Conservation (phyloP, 2,888 invertebrate species). For the Argynnis bischoffii region DNA sequence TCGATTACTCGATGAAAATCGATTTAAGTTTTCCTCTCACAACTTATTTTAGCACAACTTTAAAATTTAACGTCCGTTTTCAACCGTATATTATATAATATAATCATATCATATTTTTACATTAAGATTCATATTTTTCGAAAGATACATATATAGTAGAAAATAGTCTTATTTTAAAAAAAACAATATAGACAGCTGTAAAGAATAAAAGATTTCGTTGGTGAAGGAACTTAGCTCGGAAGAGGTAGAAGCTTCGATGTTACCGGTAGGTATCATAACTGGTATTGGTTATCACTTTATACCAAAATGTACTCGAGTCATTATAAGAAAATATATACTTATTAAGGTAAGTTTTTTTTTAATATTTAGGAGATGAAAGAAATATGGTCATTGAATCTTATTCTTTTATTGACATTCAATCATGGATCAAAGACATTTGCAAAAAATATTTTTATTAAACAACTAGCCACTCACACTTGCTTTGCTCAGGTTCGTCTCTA, state of each 20-base stretch:
- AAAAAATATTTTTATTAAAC: too few relatives aligned
- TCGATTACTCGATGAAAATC: constrained; percentile 26
- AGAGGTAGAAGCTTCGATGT: constrained; percentile 51
- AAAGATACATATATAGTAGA: constrained; percentile 14
- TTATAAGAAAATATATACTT: background rate
- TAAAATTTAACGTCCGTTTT: constrained; percentile 17
- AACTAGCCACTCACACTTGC: too few relatives aligned
- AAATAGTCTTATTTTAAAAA: constrained; percentile 5
- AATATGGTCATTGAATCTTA: too few relatives aligned
- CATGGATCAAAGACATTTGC: too few relatives aligned
- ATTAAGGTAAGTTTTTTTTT: too few relatives aligned
- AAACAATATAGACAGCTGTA: constrained; percentile 17
- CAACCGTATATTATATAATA: constrained; percentile 14
- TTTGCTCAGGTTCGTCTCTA: too few relatives aligned
- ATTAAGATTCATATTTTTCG: constrained; percentile 9
- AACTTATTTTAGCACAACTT: constrained; percentile 22
- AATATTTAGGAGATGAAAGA: too few relatives aligned
- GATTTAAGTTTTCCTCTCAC: constrained; percentile 14
- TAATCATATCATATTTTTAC: constrained; percentile 12
- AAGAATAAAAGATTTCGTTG: constrained; percentile 39
- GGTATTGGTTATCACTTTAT: background rate
- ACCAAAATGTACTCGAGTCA: constrained; percentile 3
- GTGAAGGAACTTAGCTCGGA: constrained; percentile 44
- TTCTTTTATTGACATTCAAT: too few relatives aligned
- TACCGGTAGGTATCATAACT: constrained; percentile 1